Evolutionary conservation across 2,113 vertebrate species (phyloP).

Genomic region (Beaufortia kweichowensis): DNA sequence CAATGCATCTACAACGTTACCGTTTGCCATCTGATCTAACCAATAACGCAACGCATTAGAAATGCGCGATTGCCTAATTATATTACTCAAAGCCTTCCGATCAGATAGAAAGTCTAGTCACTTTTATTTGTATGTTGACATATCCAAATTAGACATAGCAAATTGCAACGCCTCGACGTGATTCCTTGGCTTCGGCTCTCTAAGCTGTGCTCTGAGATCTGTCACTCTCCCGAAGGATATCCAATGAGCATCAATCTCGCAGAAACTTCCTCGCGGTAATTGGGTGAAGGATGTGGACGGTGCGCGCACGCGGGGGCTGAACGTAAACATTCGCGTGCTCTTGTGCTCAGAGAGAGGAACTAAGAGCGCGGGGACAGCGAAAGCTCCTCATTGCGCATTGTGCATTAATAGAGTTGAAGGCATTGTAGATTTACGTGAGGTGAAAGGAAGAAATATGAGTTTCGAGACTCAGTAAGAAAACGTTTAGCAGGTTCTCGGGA

Average conservation of each 20-base stretch:
- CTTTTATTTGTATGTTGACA: conserved; percentile 31
- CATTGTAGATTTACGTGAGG: background rate
- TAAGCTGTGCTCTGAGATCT: conserved; percentile 59
- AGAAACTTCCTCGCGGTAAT: conserved; percentile 76
- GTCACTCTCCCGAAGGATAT: conserved; percentile 70
- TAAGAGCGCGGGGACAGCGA: conserved; percentile 43
- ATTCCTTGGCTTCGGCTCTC: conserved; percentile 60
- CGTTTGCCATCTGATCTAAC: background rate
- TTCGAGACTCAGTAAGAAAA: conserved; percentile 39
- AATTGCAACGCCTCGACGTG: conserved; percentile 44
- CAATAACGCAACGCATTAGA: background rate
- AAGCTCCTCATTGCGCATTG: conserved; percentile 37
- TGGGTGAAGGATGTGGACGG: conserved; percentile 80
- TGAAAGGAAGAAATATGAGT: conserved; percentile 29
- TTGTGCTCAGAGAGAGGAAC: conserved; percentile 76
- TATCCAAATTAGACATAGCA: conserved; percentile 35
- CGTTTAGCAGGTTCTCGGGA: conserved; percentile 42
- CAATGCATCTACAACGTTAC: background rate
- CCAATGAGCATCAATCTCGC: conserved; percentile 84
- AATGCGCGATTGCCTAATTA: background rate
- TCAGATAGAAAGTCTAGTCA: conserved; percentile 23
- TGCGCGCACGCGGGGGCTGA: conserved; percentile 78
- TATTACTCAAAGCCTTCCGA: conserved; percentile 10
- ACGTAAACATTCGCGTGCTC: conserved; percentile 86
- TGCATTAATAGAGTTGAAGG: conserved; percentile 60